Evolutionary conservation across 1,140 invertebrate species (phyloP).

Genomic region (Episyrphus balteatus): DNA sequence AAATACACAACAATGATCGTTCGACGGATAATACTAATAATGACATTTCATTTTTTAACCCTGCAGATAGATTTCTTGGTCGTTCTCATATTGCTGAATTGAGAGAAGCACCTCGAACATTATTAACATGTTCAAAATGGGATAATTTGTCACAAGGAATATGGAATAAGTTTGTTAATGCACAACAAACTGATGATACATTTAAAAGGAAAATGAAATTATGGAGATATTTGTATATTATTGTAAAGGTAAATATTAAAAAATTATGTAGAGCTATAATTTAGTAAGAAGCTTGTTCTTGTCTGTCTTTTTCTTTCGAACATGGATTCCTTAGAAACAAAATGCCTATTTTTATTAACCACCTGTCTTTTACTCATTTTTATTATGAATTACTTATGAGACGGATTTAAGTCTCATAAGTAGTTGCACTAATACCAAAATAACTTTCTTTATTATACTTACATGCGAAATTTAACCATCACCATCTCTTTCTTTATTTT

Average conservation of each 20-base stretch:
- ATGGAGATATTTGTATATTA: slow-evolving; percentile 63
- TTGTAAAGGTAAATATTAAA: slow-evolving; percentile 50
- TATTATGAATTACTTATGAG: too few species aligned
- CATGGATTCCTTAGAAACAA: too few species aligned
- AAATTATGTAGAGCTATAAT: neutral
- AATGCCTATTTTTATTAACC: too few species aligned
- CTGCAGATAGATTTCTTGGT: slow-evolving; percentile 43
- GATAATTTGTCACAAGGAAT: slow-evolving; percentile 60
- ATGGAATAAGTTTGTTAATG: slow-evolving; percentile 64
- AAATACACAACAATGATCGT: too few species aligned
- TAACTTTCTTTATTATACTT: too few species aligned
- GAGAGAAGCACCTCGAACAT: slow-evolving; percentile 19
- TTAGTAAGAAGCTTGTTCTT: too few species aligned
- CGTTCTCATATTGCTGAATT: slow-evolving; percentile 40
- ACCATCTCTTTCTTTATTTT: too few species aligned
- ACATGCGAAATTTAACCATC: too few species aligned
- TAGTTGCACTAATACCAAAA: too few species aligned
- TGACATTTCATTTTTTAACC: slow-evolving; percentile 22
- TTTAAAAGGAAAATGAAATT: slow-evolving; percentile 72
- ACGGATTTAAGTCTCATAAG: too few species aligned
- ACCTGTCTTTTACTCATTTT: too few species aligned
- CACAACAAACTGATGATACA: slow-evolving; percentile 69
- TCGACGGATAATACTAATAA: neutral
- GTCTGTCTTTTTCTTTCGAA: too few species aligned
- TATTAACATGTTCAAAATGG: slow-evolving; percentile 43